A percentile compares a stretch with the other conserved stretches of the same genome.
Conservation (phyloP, 2,797 vertebrate genomes). For the Myotis pilosus region DNA sequence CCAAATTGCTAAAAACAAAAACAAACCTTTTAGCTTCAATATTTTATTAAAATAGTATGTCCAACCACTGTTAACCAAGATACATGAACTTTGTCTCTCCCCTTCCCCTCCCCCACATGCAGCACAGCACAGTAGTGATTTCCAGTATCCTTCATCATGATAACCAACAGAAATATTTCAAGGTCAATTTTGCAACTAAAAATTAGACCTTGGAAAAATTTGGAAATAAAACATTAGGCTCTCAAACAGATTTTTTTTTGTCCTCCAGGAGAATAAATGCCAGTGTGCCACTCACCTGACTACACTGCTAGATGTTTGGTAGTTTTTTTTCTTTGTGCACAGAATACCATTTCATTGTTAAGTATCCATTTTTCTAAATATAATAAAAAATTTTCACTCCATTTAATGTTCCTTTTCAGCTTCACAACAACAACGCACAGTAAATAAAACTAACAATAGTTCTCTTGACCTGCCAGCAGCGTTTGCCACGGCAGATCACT, state of each 20-base stretch:
- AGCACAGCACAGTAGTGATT: conserved; percentile 86
- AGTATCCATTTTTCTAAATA: conserved; percentile 86
- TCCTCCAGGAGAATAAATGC: conserved; percentile 74
- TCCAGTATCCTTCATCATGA: conserved; percentile 83
- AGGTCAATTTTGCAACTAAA: conserved; percentile 85
- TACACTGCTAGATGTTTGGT: conserved; percentile 65
- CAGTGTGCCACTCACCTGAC: conserved; percentile 77
- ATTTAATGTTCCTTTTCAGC: conserved; percentile 83
- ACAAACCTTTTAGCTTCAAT: conserved; percentile 81
- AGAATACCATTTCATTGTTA: conserved; percentile 81
- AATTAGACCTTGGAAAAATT: conserved; percentile 81
- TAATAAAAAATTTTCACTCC: conserved; percentile 82
- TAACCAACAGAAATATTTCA: conserved; percentile 83
- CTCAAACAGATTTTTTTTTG: conserved; percentile 81
- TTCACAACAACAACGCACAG: conserved; percentile 84
- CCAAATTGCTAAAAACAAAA: not conserved
- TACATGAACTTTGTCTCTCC: conserved; percentile 82
- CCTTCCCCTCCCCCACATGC: conserved; percentile 51
- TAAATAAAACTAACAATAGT: conserved; percentile 85
- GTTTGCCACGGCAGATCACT: not conserved
- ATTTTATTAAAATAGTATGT: conserved; percentile 98
- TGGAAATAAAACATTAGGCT: conserved; percentile 83
- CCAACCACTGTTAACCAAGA: conserved; percentile 86
- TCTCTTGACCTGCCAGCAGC: not conserved
- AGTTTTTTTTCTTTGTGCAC: conserved; percentile 81